These are phyloP conservation scores for Peromyscus attwateri DNA, from an alignment of 2,797 vertebrate species.

Conservation along the genomic window DNA sequence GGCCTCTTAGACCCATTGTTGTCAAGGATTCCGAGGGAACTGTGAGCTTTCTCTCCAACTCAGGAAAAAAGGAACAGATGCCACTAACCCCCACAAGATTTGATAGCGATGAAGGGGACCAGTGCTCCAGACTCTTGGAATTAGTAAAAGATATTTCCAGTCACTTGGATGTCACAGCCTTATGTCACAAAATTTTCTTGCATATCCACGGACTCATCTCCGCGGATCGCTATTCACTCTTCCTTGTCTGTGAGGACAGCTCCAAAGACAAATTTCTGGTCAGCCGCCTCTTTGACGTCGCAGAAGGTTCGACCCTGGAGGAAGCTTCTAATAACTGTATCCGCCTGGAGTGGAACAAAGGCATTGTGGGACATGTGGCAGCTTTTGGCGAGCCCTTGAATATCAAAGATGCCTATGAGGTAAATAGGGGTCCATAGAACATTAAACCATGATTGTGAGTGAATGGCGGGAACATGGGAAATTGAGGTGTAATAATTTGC, in stretches of 20 bases:
- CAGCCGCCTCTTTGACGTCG: constrained; percentile 98
- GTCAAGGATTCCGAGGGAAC: constrained; percentile 96
- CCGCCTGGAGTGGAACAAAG: constrained; percentile 98
- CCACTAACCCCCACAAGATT: constrained; percentile 88
- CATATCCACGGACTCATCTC: constrained; percentile 97
- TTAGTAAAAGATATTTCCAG: constrained; percentile 98
- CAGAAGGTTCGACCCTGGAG: constrained; percentile 96
- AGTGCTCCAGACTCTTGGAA: constrained; percentile 95
- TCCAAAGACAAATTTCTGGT: constrained; percentile 97
- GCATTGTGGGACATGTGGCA: constrained; percentile 97
- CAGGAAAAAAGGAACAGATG: constrained; percentile 92
- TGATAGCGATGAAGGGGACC: constrained; percentile 88
- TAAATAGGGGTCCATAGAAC: constrained; percentile 78
- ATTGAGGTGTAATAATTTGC: not conserved
- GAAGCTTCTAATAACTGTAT: constrained; percentile 96
- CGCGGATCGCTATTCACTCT: constrained; percentile 97
- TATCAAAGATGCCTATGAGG: constrained; percentile 98
- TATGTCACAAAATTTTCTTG: constrained; percentile 98
- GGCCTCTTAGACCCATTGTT: constrained; percentile 96
- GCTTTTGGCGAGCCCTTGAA: constrained; percentile 95
- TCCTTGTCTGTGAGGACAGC: constrained; percentile 97
- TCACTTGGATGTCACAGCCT: constrained; percentile 96
- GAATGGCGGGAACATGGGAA: not conserved
- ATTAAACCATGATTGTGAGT: not conserved
- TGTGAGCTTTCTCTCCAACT: constrained; percentile 94